A percentile compares a stretch with the other conserved stretches of the same genome.
These are phyloP conservation scores for Macrobrachium rosenbergii DNA, from an alignment of 1,140 invertebrate species.

Conservation along the genomic window DNA sequence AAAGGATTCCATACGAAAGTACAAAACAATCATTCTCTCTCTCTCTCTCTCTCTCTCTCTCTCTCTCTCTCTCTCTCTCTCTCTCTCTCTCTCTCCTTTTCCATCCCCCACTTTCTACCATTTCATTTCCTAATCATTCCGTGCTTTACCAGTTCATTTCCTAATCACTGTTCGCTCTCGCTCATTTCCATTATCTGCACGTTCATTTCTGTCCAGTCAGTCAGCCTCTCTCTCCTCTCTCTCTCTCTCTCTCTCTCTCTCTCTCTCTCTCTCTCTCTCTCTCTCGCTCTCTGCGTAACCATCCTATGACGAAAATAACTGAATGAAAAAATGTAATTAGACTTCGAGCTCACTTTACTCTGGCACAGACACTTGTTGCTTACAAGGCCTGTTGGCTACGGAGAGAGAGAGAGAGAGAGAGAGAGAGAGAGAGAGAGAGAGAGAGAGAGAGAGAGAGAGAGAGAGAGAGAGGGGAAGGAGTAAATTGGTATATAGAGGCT, in stretches of 20 bases:
- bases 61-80: constrained; percentile 6
- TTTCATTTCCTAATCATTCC: not conserved
- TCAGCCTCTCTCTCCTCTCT: not conserved
- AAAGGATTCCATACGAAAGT: too few relatives aligned
- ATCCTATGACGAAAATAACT: not conserved
- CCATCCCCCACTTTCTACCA: not conserved
- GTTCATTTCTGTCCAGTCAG: too few relatives aligned
- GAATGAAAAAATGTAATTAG: not conserved
- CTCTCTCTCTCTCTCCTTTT: constrained; percentile 2
- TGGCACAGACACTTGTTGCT: too few relatives aligned
- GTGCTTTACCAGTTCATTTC: not conserved
- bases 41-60: constrained; percentile 9
- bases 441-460: not conserved
- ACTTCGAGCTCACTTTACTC: too few relatives aligned
- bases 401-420: not conserved
- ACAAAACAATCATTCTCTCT: not conserved
- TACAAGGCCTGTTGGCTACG: too few relatives aligned
- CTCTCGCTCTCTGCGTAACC: not conserved
- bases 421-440: not conserved
- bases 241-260: constrained; percentile 20
- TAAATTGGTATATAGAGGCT: not conserved
- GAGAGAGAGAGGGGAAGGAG: not conserved
- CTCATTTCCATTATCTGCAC: not conserved
- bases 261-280: constrained; percentile 14
- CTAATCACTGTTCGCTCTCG: not conserved